These are phyloP conservation scores for Willisornis vidua DNA, from an alignment of 2,113 vertebrate genomes.

Conservation along the genomic window DNA sequence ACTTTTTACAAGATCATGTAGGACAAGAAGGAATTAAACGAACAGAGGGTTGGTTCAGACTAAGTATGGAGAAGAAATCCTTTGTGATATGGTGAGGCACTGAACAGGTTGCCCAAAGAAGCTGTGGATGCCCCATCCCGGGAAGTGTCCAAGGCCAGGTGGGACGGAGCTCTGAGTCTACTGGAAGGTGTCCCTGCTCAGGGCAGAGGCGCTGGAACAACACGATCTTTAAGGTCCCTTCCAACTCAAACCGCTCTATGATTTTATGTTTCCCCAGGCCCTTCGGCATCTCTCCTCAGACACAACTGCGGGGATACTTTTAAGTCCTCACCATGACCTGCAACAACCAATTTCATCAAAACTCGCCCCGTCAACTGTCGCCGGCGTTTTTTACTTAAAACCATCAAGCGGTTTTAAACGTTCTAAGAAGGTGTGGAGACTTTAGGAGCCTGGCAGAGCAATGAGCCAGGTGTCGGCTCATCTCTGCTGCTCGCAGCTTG, in stretches of 20 bases:
- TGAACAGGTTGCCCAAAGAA: not conserved
- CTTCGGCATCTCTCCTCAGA: not conserved
- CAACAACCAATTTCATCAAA: not conserved
- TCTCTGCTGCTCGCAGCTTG: rapidly evolving
- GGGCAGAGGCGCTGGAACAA: rapidly evolving
- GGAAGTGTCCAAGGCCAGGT: rapidly evolving
- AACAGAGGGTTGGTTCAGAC: too few relatives aligned
- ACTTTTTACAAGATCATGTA: not conserved
- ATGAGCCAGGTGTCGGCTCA: not conserved
- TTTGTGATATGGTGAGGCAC: not conserved
- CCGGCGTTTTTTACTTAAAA: rapidly evolving
- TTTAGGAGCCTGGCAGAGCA: not conserved
- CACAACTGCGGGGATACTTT: not conserved
- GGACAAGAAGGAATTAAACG: not conserved
- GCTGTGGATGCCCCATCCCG: not conserved
- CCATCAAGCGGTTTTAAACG: rapidly evolving
- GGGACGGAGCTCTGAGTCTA: not conserved
- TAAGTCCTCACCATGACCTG: not conserved
- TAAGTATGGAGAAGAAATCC: not conserved
- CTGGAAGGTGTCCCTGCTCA: not conserved
- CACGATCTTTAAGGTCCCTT: not conserved
- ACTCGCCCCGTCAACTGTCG: not conserved
- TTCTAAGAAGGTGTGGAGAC: not conserved
- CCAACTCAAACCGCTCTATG: not conserved
- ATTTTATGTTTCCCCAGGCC: not conserved